Evolutionary conservation across 2,797 vertebrate species (phyloP).

Genomic region (Protosalanx chinensis): DNA sequence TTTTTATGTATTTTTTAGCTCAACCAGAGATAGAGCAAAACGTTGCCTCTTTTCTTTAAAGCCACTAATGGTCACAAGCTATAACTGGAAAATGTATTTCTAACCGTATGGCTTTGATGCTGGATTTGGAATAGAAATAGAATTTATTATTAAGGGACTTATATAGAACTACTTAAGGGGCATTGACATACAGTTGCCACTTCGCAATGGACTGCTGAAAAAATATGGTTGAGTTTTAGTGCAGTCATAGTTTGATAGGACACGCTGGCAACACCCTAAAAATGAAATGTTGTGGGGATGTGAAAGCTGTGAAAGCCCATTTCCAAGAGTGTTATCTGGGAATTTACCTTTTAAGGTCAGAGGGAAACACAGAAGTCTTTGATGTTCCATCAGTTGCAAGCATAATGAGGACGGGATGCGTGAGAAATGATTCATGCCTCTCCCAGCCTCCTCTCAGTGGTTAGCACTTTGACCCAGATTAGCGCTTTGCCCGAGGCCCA

Average conservation of each 20-base stretch:
- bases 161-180: background rate
- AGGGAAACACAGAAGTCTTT: constrained; percentile 36
- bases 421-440: constrained; percentile 61
- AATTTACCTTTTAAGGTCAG: constrained; percentile 52
- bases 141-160: constrained; percentile 19
- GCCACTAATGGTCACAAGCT: constrained; percentile 14
- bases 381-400: constrained; percentile 36
- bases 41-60: constrained; percentile 22
- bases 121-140: background rate
- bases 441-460: constrained; percentile 59
- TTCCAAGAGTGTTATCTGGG: constrained; percentile 7
- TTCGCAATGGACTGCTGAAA: background rate
- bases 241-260: background rate
- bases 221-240: background rate
- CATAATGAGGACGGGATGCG: constrained; percentile 54
- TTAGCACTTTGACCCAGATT: constrained; percentile 77
- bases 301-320: background rate
- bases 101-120: constrained; percentile 15
- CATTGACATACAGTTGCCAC: constrained; percentile 2
- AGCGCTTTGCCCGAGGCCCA: constrained; percentile 54
- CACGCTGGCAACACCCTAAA: background rate
- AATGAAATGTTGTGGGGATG: background rate
- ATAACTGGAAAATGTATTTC: constrained; percentile 16
- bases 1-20: constrained; percentile 37
- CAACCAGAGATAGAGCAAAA: constrained; percentile 25